Conservation (phyloP, 2,888 invertebrate species). For the Eilema griseolum region DNA sequence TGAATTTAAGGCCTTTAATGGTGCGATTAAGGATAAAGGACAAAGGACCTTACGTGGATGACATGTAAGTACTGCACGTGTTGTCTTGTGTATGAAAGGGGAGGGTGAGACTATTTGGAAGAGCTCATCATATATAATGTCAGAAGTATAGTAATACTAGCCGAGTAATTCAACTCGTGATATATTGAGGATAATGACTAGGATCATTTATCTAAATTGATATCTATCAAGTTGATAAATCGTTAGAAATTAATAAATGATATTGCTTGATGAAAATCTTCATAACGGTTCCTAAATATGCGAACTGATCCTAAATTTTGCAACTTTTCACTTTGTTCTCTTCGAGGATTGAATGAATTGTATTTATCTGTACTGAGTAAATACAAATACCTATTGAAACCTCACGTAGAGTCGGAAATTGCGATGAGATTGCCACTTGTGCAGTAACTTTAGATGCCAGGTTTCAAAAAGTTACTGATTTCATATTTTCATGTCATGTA, state of each 20-base stretch:
- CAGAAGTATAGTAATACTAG: neutral
- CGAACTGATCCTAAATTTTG: neutral
- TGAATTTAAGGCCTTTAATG: no score
- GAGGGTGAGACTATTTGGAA: no score
- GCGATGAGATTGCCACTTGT: neutral
- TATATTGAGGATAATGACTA: slow-evolving; percentile 6
- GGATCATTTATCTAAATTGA: slow-evolving; percentile 17
- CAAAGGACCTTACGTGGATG: no score
- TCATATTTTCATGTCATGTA: no score
- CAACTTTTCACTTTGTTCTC: neutral
- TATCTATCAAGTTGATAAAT: slow-evolving; percentile 13
- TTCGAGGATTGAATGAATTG: neutral
- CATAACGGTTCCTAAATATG: neutral
- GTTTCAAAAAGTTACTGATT: no score
- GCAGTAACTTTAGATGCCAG: neutral
- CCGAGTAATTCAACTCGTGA: neutral
- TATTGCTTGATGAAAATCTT: neutral
- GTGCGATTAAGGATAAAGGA: no score
- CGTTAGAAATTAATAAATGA: neutral
- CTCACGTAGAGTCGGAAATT: neutral
- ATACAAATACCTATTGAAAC: neutral
- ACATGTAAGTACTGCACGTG: no score
- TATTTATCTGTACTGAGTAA: neutral
- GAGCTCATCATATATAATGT: no score
- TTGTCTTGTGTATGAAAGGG: no score